Base-by-base conservation (phyloP, 2,888 invertebrate species). In the Iselma pallidipennis region DNA sequence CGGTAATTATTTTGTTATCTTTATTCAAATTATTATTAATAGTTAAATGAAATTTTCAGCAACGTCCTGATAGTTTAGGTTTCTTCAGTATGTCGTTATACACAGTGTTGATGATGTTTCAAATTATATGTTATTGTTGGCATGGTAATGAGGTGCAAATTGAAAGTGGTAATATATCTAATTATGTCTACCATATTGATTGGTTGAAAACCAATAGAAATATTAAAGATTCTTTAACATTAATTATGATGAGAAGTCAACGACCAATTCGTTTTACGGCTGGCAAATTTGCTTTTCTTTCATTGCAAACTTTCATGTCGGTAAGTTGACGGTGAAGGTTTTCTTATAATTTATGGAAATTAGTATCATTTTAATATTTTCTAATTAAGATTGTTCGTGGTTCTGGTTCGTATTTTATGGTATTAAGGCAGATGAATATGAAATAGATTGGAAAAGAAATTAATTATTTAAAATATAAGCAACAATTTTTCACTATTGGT, bases 1-100 rank as follows among this genome's bases (percentile, higher is more conserved):
- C 57, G 59, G 65, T 67, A 56, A 52, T 65, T 60, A 31, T 55
- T 57, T 21, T 37, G n/a, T n/a, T n/a, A n/a, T n/a, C n/a, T n/a
- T n/a, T n/a, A n/a, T n/a, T n/a, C n/a, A n/a, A n/a, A n/a, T n/a
- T n/a, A n/a, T n/a, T n/a, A n/a, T n/a, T n/a, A n/a, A n/a, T n/a
- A n/a, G n/a, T n/a, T n/a, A n/a, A n/a, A n/a, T n/a, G n/a, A n/a
- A n/a, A n/a, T 28, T 23, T 45, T 19, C 26, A 63, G 59, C 25
- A 29, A 12, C 19, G 31, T 19, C 53, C 63, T n/a, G 37, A 9
- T 37, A 60, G 56, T 59, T 21, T 33, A 19, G 57, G 52, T 14
- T 55, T 59, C 28, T 51, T 57, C 45, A 63, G 59, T 51, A 63
- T 60, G 59, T 14, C 26, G 10, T 50, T 26, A 16, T 57, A 60